Evolutionary conservation across 2,113 vertebrate species (phyloP).

Genomic region (human): DNA sequence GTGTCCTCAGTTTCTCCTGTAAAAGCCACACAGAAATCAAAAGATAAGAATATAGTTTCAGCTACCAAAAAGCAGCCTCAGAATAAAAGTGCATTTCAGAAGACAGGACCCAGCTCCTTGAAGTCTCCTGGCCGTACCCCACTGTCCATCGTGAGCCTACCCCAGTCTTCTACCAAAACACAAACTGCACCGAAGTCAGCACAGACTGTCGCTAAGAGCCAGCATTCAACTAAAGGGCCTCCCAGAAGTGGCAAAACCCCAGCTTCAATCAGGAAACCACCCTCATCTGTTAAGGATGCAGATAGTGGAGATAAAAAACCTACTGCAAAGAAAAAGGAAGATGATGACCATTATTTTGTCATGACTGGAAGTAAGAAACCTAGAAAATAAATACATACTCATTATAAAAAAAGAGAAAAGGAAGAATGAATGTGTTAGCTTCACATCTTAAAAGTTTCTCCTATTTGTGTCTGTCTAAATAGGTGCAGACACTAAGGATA

Average conservation of each 20-base stretch:
- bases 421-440: not conserved
- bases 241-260: conserved; percentile 52
- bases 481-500: not conserved
- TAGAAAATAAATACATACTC: conserved; percentile 78
- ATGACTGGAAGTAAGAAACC: conserved; percentile 90
- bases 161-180: conserved; percentile 81
- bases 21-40: conserved; percentile 61
- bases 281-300: conserved; percentile 34
- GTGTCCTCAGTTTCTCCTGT: conserved; percentile 66
- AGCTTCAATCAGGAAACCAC: conserved; percentile 1
- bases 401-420: not conserved
- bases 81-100: conserved; percentile 16
- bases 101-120: conserved; percentile 61
- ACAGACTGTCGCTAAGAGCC: conserved; percentile 58
- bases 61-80: conserved; percentile 63
- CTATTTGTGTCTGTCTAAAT: not conserved
- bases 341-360: conserved; percentile 92
- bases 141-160: conserved; percentile 82
- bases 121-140: conserved; percentile 78
- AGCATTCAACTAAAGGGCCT: conserved; percentile 56
- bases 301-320: conserved; percentile 70
- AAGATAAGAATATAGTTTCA: conserved; percentile 59
- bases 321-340: conserved; percentile 82
- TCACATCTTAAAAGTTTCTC: not conserved
- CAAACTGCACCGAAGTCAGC: conserved; percentile 65